These are phyloP conservation scores for Wasmannia auropunctata DNA, from an alignment of 1,140 invertebrate species.

Conservation along the genomic window DNA sequence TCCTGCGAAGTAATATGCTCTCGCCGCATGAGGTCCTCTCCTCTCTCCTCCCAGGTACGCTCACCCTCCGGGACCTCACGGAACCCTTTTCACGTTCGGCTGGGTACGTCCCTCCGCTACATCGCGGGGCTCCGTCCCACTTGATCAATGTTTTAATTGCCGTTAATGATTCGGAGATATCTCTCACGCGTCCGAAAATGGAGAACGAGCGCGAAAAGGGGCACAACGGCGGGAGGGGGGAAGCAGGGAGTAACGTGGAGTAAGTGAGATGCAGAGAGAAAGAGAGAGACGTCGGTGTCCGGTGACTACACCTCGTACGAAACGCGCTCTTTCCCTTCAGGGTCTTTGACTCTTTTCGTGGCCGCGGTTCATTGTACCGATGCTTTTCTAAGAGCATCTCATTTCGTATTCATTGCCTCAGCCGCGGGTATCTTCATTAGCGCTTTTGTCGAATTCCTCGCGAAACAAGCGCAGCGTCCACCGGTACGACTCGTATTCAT, in stretches of 20 bases:
- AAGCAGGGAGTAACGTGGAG: background rate
- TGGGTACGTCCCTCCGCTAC: constrained; percentile 42
- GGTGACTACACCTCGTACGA: constrained; percentile 39
- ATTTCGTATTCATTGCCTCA: constrained; percentile 61
- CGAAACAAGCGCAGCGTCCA: constrained; percentile 48
- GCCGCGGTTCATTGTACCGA: constrained; percentile 57
- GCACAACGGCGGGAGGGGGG: background rate
- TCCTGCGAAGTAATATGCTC: constrained; percentile 81
- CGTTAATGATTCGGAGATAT: constrained; percentile 77
- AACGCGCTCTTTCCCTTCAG: constrained; percentile 16
- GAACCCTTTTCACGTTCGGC: constrained; percentile 64
- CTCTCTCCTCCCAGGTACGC: constrained; percentile 51
- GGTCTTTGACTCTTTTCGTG: constrained; percentile 62
- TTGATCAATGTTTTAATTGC: constrained; percentile 79
- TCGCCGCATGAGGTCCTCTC: constrained; percentile 78
- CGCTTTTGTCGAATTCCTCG: constrained; percentile 60
- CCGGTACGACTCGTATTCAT: constrained; percentile 17
- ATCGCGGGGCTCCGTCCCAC: constrained; percentile 53
- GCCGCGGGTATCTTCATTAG: constrained; percentile 55
- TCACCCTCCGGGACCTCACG: constrained; percentile 53
- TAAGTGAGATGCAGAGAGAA: constrained; percentile 15
- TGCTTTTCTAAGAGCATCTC: constrained; percentile 55
- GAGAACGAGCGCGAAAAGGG: constrained; percentile 40
- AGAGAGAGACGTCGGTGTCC: constrained; percentile 13
- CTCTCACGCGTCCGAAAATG: constrained; percentile 62